Conservation (phyloP, 2,797 vertebrate genomes). For the Eupleurogrammus muticus region DNA sequence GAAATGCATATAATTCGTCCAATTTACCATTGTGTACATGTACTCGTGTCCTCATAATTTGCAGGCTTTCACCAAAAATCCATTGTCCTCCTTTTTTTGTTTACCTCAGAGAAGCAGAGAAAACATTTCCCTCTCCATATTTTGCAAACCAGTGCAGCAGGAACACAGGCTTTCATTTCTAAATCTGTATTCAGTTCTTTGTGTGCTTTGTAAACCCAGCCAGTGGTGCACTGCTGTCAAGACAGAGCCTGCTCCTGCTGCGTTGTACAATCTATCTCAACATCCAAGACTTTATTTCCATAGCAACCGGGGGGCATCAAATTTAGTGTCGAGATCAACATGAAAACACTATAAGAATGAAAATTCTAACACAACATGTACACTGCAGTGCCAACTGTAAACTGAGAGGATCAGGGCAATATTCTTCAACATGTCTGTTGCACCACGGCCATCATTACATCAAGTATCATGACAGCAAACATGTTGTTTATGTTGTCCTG, state of each 20-base stretch:
- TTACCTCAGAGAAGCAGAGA: conserved; percentile 17
- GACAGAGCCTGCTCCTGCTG: conserved; percentile 25
- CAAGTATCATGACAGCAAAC: not conserved
- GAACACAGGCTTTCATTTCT: conserved; percentile 34
- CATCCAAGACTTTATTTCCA: conserved; percentile 42
- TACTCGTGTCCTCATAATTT: not conserved
- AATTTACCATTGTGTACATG: not conserved
- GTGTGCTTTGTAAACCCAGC: conserved; percentile 40
- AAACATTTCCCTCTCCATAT: conserved; percentile 12
- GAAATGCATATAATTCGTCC: not conserved
- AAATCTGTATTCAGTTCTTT: conserved; percentile 48
- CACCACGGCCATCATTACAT: not conserved
- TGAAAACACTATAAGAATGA: conserved; percentile 12
- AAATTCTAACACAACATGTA: conserved; percentile 22
- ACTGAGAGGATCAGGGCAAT: conserved; percentile 14
- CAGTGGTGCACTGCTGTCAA: conserved; percentile 34
- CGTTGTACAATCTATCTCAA: conserved; percentile 25
- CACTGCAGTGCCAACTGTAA: conserved; percentile 3
- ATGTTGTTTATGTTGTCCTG: not conserved
- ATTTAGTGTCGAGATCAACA: conserved; percentile 22
- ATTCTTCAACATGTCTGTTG: not conserved
- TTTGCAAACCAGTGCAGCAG: conserved; percentile 15
- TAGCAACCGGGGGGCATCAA: conserved; percentile 44
- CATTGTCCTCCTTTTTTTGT: not conserved
- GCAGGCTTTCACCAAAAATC: conserved; percentile 8